Conservation (phyloP, 2,113 vertebrate genomes). For the Delphinapterus leucas region DNA sequence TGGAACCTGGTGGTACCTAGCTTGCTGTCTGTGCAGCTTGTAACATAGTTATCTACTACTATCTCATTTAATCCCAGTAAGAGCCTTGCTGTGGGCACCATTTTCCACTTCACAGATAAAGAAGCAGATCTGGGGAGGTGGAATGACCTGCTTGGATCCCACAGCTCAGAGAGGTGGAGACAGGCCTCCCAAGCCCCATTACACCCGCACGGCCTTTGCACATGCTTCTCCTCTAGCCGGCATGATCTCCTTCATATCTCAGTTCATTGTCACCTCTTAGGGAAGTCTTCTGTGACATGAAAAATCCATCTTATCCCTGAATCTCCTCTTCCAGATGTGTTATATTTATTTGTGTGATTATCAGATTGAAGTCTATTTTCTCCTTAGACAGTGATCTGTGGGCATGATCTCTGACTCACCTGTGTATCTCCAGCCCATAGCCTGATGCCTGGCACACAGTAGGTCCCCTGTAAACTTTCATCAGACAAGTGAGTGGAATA, state of each 20-base stretch:
- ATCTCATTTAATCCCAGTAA: neutral
- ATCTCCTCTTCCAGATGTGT: neutral
- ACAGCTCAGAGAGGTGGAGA: fast-evolving
- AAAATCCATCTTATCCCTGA: neutral
- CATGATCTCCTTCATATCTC: fast-evolving
- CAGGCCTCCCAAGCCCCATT: neutral
- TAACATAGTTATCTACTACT: neutral
- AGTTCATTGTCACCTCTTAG: no score
- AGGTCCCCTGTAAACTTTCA: neutral
- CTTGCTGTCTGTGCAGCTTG: fast-evolving
- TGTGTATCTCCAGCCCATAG: neutral
- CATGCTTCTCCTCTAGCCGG: fast-evolving
- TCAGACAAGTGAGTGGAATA: neutral
- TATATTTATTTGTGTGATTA: no score
- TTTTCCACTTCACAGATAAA: neutral
- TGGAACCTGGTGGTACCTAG: fast-evolving
- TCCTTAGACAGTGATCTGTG: neutral
- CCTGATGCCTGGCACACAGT: neutral
- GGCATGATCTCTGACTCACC: neutral
- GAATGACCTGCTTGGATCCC: neutral
- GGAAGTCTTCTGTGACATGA: fast-evolving
- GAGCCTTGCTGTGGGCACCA: fast-evolving
- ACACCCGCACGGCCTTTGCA: fast-evolving
- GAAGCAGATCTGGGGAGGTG: neutral
- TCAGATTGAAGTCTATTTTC: neutral